These are phyloP conservation scores for Trichomycterus rosablanca DNA, from an alignment of 2,113 vertebrate genomes.

Conservation along the genomic window DNA sequence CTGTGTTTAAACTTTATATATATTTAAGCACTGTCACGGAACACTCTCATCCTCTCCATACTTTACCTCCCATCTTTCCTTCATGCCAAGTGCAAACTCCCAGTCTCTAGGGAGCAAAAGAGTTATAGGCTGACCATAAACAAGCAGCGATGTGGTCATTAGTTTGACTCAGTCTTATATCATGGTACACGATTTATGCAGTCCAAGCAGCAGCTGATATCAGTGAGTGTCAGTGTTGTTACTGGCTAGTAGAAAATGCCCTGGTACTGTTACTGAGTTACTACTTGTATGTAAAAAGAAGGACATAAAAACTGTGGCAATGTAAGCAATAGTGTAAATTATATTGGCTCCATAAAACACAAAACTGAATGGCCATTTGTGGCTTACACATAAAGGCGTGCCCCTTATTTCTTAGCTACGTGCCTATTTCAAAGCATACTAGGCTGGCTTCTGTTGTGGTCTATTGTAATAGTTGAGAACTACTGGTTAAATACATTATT, in stretches of 20 bases:
- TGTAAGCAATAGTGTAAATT: too few relatives aligned
- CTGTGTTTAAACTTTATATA: not conserved
- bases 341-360: too few relatives aligned
- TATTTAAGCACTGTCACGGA: too few relatives aligned
- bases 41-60: not conserved
- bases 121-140: slow-evolving; percentile 10
- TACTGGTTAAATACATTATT: too few relatives aligned
- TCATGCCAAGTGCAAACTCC: slow-evolving; percentile 14
- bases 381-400: too few relatives aligned
- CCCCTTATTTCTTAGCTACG: too few relatives aligned
- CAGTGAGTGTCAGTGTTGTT: not conserved
- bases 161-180: slow-evolving; percentile 14
- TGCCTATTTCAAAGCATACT: too few relatives aligned
- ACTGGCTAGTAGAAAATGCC: not conserved
- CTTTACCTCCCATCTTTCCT: not conserved
- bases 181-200: slow-evolving; percentile 8
- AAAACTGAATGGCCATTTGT: too few relatives aligned
- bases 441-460: too few relatives aligned
- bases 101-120: not conserved
- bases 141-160: slow-evolving; percentile 16
- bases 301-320: not conserved
- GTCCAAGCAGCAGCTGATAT: slow-evolving; percentile 3
- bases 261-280: not conserved
- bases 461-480: too few relatives aligned
- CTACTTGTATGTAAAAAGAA: not conserved